Percentiles rank a stretch among this genome's conserved stretches.
These are phyloP conservation scores for Antitype chi DNA, from an alignment of 2,888 invertebrate species.

Conservation along the genomic window DNA sequence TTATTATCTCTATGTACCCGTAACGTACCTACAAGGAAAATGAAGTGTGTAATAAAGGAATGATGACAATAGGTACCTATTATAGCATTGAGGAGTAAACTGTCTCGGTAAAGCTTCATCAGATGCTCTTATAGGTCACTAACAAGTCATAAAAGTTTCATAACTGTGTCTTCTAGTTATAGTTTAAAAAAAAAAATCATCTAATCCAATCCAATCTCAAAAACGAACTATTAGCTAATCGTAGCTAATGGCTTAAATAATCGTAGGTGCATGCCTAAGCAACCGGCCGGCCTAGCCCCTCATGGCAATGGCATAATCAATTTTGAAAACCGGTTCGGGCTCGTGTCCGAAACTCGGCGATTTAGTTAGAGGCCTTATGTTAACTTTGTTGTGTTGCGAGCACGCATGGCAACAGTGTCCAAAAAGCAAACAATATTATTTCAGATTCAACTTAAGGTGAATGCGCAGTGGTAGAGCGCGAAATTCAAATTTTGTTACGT, in stretches of 20 bases:
- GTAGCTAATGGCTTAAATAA: not conserved
- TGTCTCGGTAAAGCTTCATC: not conserved
- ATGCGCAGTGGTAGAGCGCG: too few species aligned
- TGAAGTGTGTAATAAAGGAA: not conserved
- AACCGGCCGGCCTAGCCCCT: conserved; percentile 1
- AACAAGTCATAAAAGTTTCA: not conserved
- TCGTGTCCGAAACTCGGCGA: not conserved
- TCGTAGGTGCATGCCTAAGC: not conserved
- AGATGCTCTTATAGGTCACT: not conserved
- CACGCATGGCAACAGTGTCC: too few species aligned
- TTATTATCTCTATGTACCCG: not conserved
- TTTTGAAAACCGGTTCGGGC: conserved; percentile 38
- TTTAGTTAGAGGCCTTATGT: not conserved
- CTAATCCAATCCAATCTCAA: not conserved
- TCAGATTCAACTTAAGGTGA: not conserved
- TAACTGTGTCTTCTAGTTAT: not conserved
- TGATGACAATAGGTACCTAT: too few species aligned
- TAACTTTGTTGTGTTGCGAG: not conserved
- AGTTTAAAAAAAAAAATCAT: not conserved
- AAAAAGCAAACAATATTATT: not conserved
- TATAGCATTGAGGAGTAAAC: not conserved
- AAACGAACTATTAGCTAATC: not conserved
- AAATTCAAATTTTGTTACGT: too few species aligned
- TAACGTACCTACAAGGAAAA: not conserved
- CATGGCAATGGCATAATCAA: conserved; percentile 10